Evolutionary conservation across 1,140 invertebrate genomes (phyloP).

Genomic region (Drosophila grimshawi): DNA sequence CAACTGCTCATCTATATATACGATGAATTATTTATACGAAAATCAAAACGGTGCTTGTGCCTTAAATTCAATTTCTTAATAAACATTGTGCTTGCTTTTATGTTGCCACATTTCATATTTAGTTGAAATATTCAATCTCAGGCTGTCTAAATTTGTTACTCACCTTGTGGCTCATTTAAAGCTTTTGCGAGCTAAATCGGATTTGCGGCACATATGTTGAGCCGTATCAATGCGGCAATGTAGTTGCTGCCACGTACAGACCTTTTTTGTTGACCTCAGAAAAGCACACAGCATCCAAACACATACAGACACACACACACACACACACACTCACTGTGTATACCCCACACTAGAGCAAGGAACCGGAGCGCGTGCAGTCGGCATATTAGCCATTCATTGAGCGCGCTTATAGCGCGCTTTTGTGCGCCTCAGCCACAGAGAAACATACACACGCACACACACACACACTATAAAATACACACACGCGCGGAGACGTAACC

Average conservation of each 20-base stretch:
- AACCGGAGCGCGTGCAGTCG: conserved; percentile 47
- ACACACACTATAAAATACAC: conserved; percentile 11
- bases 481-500: conserved; percentile 38
- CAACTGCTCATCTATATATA: too few relatives aligned
- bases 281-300: conserved; percentile 7
- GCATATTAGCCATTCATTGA: conserved; percentile 80
- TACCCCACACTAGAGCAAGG: not conserved
- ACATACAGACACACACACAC: not conserved
- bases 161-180: conserved; percentile 18
- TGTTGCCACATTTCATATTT: not conserved
- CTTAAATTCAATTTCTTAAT: not conserved
- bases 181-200: conserved; percentile 23
- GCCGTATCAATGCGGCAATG: conserved; percentile 31
- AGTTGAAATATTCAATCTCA: not conserved
- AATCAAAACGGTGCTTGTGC: not conserved
- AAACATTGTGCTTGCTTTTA: not conserved
- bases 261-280: conserved; percentile 33
- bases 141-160: conserved; percentile 2
- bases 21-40: not conserved
- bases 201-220: conserved; percentile 20
- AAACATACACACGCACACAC: conserved; percentile 14
- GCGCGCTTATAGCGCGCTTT: conserved; percentile 75
- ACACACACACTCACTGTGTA: not conserved
- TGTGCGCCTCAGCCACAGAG: conserved; percentile 47
- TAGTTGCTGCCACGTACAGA: conserved; percentile 47